Conservation (phyloP, 2,113 vertebrate genomes). For the Trichechus manatus region DNA sequence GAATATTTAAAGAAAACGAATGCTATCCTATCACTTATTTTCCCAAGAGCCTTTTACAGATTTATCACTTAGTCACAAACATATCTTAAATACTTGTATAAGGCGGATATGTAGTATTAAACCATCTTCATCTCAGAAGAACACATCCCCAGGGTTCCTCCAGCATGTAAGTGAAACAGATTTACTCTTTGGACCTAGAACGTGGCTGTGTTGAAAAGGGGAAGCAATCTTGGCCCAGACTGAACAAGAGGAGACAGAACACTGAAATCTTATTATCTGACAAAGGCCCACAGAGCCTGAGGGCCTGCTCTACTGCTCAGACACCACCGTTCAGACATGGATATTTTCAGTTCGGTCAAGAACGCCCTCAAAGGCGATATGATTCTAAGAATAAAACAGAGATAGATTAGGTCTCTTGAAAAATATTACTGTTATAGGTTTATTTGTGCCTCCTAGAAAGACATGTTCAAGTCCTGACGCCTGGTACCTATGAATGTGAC, state of each 20-base stretch:
- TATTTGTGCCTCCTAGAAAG: not conserved
- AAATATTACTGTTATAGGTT: not conserved
- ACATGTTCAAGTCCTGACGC: not conserved
- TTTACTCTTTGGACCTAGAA: not conserved
- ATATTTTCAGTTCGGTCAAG: conserved; percentile 3
- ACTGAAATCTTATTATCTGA: not conserved
- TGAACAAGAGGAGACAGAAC: conserved; percentile 9
- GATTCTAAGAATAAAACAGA: conserved; percentile 29
- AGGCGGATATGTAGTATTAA: not conserved
- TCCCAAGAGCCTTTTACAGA: not conserved
- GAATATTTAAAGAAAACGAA: not conserved
- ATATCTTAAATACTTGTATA: not conserved
- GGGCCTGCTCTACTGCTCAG: not conserved
- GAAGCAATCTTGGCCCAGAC: not conserved
- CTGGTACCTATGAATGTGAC: not conserved
- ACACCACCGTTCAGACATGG: not conserved
- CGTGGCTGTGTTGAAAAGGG: not conserved
- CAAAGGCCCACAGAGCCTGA: not conserved
- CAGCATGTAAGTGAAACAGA: not conserved
- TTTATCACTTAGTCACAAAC: not conserved
- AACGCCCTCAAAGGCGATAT: not conserved
- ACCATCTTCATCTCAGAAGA: not conserved
- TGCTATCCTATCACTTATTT: not conserved
- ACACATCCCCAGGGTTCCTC: not conserved
- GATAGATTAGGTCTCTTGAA: not conserved